Base-by-base conservation (phyloP, 2,888 invertebrate genomes). In the Protodeltote pygarga region DNA sequence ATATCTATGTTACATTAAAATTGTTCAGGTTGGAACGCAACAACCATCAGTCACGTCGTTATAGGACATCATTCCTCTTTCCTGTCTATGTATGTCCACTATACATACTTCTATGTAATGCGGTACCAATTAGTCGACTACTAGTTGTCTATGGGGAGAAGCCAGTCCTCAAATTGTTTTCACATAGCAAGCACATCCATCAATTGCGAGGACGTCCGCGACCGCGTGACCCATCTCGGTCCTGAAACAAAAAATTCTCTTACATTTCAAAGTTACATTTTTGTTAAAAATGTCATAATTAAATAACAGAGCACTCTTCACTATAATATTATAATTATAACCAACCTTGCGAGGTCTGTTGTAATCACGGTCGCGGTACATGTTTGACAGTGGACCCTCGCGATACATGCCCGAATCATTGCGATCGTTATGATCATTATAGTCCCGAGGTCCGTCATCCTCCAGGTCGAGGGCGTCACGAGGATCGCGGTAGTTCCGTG, bases 61-160 rank as follows among this genome's bases (percentile, higher is more conserved):
- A 50, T 44, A 73, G 79, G 76, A 77, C 66, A 68, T 48, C 27
- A 50, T 75, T 81, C 77, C 73, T 75, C 73, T 67, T 75, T 79
- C 71, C 67, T 77, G 71, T 71, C 68, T 71, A 73, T 77, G 77
- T 73, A 80, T 66, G 72, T 60, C 51, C 62, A 65, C 71, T 65
- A 62, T 71, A 76, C 82, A 81, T 81, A 81, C 79, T 75, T 74
- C 59, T 77, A 77, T 84, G 75, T 78, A 77, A 81, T 83, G 84
- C 82, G 81, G 83, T 87, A 89, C 90, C 91, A 90, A 91, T 84
- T 73, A 79, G 73, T 83, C 79, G 81, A 86, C 83, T 85, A 86
- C 89, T 88, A 89, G 88, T 87, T 79, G 85, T 89, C 89, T 89
- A 91, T 91, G 92, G 91, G 83, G 92, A 92, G 92, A 91, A 92